phyloP scores from a whole-genome alignment of 2,113 vertebrate species.

The Motacilla alba region DNA sequence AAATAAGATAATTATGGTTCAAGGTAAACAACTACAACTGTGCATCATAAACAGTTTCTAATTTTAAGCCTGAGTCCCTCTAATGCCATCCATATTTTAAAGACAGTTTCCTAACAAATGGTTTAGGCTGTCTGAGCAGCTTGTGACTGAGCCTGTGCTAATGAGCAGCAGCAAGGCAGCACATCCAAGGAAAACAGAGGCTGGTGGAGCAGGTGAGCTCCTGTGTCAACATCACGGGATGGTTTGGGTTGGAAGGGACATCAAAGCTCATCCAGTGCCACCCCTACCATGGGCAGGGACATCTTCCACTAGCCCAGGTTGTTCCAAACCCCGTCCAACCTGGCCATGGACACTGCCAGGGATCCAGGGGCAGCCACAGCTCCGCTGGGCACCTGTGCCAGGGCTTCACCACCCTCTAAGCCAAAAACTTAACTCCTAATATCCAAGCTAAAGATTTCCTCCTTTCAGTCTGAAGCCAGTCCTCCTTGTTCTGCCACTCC shows the following conservation, averaged over 20 bases:
- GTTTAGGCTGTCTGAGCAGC: background rate
- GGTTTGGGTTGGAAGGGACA: background rate
- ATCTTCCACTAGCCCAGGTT: accelerated
- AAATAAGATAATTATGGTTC: constrained; percentile 51
- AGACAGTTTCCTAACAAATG: background rate
- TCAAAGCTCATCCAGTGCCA: too few species aligned
- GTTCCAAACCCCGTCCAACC: accelerated
- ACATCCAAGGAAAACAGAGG: background rate
- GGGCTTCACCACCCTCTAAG: accelerated
- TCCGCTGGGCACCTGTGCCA: background rate
- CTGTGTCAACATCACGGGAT: background rate
- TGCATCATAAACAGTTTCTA: constrained; percentile 30
- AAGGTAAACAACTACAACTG: constrained; percentile 59
- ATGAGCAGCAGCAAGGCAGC: background rate
- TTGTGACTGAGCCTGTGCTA: background rate
- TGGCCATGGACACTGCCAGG: background rate
- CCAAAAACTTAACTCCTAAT: background rate
- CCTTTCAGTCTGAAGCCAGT: background rate
- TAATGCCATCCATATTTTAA: background rate
- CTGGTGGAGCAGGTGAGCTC: background rate
- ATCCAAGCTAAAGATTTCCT: background rate
- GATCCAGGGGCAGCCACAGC: background rate
- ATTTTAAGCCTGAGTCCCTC: constrained; percentile 25
- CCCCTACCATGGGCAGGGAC: background rate
- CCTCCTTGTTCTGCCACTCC: background rate